These are phyloP conservation scores for Eulemur rubriventer DNA, from an alignment of 2,797 vertebrate species.

Conservation along the genomic window DNA sequence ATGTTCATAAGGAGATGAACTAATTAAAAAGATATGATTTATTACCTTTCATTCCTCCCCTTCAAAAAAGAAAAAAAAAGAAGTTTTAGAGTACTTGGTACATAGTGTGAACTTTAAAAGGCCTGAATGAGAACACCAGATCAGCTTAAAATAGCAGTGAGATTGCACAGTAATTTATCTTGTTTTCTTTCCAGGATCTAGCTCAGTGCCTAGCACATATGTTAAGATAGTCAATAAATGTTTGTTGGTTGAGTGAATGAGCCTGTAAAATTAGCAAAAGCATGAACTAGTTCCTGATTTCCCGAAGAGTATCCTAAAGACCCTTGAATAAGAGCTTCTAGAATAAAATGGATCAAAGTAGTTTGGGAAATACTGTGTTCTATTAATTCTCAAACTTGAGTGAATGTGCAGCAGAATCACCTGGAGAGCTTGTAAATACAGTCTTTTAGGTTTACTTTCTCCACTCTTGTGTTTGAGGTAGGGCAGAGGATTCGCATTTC, in stretches of 20 bases:
- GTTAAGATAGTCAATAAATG: background rate
- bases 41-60: background rate
- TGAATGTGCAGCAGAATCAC: background rate
- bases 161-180: background rate
- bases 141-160: background rate
- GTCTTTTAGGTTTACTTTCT: background rate
- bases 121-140: background rate
- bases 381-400: background rate
- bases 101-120: background rate
- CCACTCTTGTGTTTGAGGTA: background rate
- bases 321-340: background rate
- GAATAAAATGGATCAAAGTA: background rate
- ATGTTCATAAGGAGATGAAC: background rate
- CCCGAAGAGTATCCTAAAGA: background rate
- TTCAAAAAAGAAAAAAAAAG: background rate
- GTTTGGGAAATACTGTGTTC: background rate
- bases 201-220: background rate
- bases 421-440: background rate
- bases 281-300: background rate
- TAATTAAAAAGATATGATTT: background rate
- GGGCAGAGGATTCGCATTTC: background rate
- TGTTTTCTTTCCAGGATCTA: background rate
- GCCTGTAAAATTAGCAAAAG: background rate
- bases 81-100: background rate
- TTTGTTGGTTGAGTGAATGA: background rate